phyloP scores from a whole-genome alignment of 2,888 invertebrate genomes.

The Holacanthella duospinosa region DNA sequence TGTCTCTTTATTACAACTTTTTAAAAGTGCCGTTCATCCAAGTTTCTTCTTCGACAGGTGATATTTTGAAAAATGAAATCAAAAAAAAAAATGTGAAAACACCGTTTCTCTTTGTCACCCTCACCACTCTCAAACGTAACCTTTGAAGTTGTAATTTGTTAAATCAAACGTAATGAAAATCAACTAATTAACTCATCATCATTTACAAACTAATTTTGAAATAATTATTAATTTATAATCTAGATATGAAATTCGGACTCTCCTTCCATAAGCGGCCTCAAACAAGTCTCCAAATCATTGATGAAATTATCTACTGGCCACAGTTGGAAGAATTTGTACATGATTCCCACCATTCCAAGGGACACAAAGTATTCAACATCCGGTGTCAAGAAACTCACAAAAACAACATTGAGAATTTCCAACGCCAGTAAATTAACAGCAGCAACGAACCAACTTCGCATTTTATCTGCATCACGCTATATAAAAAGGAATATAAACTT shows the following conservation, averaged over 20 bases:
- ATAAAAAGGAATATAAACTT: background rate
- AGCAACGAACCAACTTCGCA: background rate
- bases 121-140: too few species aligned
- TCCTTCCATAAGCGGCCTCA: background rate
- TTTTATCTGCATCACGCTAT: background rate
- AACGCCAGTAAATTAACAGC: background rate
- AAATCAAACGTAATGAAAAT: too few species aligned
- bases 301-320: slow-evolving; percentile 5
- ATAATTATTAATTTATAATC: background rate
- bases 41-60: too few species aligned
- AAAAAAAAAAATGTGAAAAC: too few species aligned
- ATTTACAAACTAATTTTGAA: background rate
- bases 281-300: background rate
- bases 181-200: background rate
- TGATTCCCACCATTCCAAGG: background rate
- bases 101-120: too few species aligned
- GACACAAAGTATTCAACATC: background rate
- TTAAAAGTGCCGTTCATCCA: too few species aligned
- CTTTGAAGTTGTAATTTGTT: too few species aligned
- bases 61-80: too few species aligned
- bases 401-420: background rate
- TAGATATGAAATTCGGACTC: background rate
- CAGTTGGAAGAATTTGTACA: slow-evolving; percentile 2
- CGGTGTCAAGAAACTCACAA: background rate
- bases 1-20: too few species aligned